phyloP scores from a whole-genome alignment of 2,888 invertebrate genomes.

The Disparrhopalites patrizii region DNA sequence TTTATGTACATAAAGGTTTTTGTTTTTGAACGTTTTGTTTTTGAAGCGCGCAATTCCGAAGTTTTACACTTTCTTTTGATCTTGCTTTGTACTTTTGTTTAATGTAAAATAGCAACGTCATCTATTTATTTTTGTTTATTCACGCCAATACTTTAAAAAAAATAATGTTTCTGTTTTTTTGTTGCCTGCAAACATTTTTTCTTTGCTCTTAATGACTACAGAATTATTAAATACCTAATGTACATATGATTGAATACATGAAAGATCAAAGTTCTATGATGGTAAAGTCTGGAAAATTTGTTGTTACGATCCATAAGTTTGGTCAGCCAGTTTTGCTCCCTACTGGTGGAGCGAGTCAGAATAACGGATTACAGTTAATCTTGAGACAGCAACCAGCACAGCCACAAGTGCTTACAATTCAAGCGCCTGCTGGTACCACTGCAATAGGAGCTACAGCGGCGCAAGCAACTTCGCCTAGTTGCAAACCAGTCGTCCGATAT shows the following conservation, averaged over 20 bases:
- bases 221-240: not conserved
- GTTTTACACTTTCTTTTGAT: too few species aligned
- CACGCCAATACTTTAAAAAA: too few species aligned
- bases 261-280: too few species aligned
- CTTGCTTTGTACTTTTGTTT: too few species aligned
- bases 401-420: constrained; percentile 46
- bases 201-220: not conserved
- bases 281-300: too few species aligned
- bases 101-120: too few species aligned
- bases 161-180: too few species aligned
- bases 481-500: constrained; percentile 46
- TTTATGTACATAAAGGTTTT: too few species aligned
- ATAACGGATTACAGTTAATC: constrained; percentile 45
- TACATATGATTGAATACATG: too few species aligned
- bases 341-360: constrained; percentile 41
- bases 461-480: constrained; percentile 32
- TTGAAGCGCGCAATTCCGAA: too few species aligned
- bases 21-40: too few species aligned
- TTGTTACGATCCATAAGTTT: constrained; percentile 37
- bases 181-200: not conserved
- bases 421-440: constrained; percentile 38
- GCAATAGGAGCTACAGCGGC: constrained; percentile 32
- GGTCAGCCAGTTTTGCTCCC: constrained; percentile 47
- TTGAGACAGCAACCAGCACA: constrained; percentile 46
- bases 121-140: too few species aligned